Conservation (phyloP, 2,888 invertebrate species). For the Andrena fulva region DNA sequence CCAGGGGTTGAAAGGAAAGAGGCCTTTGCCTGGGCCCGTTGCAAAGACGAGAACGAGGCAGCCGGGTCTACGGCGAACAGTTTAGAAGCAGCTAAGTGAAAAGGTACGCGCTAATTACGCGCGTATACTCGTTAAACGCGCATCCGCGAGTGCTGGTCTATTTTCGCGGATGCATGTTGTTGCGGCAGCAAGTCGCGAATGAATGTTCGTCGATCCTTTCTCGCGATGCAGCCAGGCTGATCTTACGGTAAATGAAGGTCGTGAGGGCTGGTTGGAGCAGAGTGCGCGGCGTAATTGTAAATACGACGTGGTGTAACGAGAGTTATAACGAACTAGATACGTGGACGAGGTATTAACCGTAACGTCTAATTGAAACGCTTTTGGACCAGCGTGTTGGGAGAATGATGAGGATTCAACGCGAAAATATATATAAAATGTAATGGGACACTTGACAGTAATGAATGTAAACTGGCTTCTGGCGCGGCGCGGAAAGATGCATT, state of each 20-base stretch:
- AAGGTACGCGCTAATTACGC: slow-evolving; percentile 29
- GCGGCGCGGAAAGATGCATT: background rate
- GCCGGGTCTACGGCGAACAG: background rate
- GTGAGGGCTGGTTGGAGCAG: background rate
- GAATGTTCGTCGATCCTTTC: background rate
- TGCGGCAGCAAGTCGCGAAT: background rate
- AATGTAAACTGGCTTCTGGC: background rate
- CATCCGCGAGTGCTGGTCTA: slow-evolving; percentile 1
- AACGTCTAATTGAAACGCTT: too few species aligned
- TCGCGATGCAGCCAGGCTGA: background rate
- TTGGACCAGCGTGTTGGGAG: too few species aligned
- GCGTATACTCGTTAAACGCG: slow-evolving; percentile 41
- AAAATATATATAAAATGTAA: too few species aligned
- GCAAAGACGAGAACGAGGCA: background rate
- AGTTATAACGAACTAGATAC: background rate
- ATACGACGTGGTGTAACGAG: background rate
- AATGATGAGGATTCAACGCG: too few species aligned
- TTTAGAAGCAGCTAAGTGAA: slow-evolving; percentile 18
- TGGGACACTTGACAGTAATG: too few species aligned
- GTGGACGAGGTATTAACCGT: background rate
- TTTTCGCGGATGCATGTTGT: slow-evolving; percentile 20
- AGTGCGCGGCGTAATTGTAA: background rate
- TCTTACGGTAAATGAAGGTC: background rate
- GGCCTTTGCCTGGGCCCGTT: background rate
- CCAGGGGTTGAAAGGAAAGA: background rate